Conservation (phyloP, 2,113 vertebrate species). For the Hippocampus abdominalis region DNA sequence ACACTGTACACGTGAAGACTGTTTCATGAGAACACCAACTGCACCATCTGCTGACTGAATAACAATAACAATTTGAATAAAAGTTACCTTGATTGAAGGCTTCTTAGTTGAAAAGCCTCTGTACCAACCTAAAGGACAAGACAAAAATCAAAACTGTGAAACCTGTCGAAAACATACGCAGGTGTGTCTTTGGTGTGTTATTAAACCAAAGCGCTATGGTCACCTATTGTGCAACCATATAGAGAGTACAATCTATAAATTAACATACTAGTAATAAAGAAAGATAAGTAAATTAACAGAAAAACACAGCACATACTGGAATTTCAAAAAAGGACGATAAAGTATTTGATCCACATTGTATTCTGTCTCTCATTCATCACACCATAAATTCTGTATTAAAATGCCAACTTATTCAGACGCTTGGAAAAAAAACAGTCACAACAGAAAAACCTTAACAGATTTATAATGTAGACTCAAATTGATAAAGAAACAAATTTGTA, state of each 20-base stretch:
- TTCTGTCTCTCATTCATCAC: neutral
- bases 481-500: too few species aligned
- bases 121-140: conserved; percentile 70
- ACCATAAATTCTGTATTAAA: too few species aligned
- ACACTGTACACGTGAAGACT: neutral
- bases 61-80: conserved; percentile 4
- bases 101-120: conserved; percentile 76
- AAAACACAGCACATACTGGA: too few species aligned
- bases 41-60: conserved; percentile 35
- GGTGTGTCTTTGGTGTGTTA: neutral
- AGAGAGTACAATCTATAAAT: too few species aligned
- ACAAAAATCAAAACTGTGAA: conserved; percentile 15
- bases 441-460: too few species aligned
- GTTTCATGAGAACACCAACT: conserved; percentile 18
- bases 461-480: too few species aligned
- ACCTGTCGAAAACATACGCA: neutral
- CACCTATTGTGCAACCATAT: too few species aligned
- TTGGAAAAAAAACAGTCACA: too few species aligned
- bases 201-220: neutral
- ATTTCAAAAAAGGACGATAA: too few species aligned
- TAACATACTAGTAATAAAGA: too few species aligned
- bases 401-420: too few species aligned
- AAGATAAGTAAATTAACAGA: too few species aligned
- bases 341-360: neutral
- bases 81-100: conserved; percentile 72